Evolutionary conservation across 2,113 vertebrate species (phyloP).

Genomic region (Antechinus stuartii): DNA sequence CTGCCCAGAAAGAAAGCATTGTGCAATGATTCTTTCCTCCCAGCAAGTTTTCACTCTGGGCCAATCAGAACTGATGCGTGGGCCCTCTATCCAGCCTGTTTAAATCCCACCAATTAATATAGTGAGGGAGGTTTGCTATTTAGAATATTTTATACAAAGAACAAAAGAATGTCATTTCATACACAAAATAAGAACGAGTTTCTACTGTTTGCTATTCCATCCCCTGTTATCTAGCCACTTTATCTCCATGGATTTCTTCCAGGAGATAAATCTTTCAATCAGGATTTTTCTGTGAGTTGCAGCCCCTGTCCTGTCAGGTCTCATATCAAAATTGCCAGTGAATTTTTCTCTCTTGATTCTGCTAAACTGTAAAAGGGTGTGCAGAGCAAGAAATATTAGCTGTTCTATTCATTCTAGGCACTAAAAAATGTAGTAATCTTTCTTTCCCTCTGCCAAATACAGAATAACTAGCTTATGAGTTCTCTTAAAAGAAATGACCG

Average conservation of each 20-base stretch:
- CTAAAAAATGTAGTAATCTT: constrained; percentile 46
- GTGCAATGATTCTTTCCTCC: constrained; percentile 61
- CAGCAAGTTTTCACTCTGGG: constrained; percentile 75
- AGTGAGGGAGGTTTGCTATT: constrained; percentile 68
- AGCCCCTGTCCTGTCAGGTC: constrained; percentile 63
- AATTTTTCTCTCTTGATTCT: constrained; percentile 70
- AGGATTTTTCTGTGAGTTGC: constrained; percentile 72
- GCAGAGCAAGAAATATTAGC: constrained; percentile 70
- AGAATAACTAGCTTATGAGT: constrained; percentile 48
- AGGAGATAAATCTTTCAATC: constrained; percentile 85
- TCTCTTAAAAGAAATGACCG: constrained; percentile 37
- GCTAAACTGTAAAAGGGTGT: constrained; percentile 65
- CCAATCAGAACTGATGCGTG: constrained; percentile 64
- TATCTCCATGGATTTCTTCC: constrained; percentile 83
- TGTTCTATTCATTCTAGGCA: constrained; percentile 29
- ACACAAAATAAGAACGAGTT: constrained; percentile 79
- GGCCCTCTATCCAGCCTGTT: constrained; percentile 57
- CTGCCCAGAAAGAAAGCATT: constrained; percentile 73
- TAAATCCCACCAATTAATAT: constrained; percentile 80
- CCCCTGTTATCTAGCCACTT: constrained; percentile 83
- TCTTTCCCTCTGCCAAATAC: constrained; percentile 43
- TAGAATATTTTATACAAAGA: constrained; percentile 82
- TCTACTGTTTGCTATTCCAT: constrained; percentile 79
- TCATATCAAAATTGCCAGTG: constrained; percentile 74
- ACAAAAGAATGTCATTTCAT: constrained; percentile 79